A percentile compares a stretch with the other conserved stretches of the same genome.
Evolutionary conservation across 2,888 invertebrate species (phyloP).

Genomic region (Cordylochernes scorpioides): DNA sequence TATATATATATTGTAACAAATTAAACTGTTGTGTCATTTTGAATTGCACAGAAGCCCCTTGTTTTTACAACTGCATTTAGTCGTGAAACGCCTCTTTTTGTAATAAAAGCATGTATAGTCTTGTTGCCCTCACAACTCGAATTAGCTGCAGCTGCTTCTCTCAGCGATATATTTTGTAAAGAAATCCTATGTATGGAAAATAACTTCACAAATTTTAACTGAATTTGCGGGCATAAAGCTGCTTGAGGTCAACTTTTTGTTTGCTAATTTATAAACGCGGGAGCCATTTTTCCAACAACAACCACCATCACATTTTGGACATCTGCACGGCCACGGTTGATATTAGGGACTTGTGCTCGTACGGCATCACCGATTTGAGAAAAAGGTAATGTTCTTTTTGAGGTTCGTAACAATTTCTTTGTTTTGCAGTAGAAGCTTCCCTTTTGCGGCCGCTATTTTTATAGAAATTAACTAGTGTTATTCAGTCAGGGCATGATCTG

Average conservation of each 20-base stretch:
- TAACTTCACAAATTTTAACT: constrained; percentile 5
- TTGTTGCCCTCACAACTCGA: constrained; percentile 3
- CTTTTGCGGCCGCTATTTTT: constrained; percentile 4
- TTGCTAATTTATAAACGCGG: constrained; percentile 4
- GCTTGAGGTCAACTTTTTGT: constrained; percentile 6
- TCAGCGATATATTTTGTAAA: constrained; percentile 6
- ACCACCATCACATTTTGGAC: constrained; percentile 3
- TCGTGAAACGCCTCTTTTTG: constrained; percentile 2
- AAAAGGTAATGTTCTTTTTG: constrained; percentile 5
- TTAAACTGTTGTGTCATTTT: constrained; percentile 2
- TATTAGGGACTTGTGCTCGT: constrained; percentile 5
- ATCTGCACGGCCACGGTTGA: constrained; percentile 1
- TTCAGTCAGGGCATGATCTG: constrained; percentile 6
- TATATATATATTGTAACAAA: constrained; percentile 4
- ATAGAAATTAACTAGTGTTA: constrained; percentile 5
- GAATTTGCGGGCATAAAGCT: constrained; percentile 5
- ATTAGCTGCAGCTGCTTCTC: constrained; percentile 5
- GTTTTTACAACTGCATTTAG: constrained; percentile 5
- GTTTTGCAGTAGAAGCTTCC: constrained; percentile 2
- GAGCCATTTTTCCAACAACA: constrained; percentile 5
- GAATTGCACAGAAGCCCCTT: constrained; percentile 4
- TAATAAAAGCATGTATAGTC: constrained; percentile 3
- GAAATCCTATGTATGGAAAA: constrained; percentile 6
- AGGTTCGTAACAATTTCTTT: constrained; percentile 6
- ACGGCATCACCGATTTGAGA: constrained; percentile 6